phyloP scores from a whole-genome alignment of 1,140 invertebrate species.

The Drosophila ogumai region DNA sequence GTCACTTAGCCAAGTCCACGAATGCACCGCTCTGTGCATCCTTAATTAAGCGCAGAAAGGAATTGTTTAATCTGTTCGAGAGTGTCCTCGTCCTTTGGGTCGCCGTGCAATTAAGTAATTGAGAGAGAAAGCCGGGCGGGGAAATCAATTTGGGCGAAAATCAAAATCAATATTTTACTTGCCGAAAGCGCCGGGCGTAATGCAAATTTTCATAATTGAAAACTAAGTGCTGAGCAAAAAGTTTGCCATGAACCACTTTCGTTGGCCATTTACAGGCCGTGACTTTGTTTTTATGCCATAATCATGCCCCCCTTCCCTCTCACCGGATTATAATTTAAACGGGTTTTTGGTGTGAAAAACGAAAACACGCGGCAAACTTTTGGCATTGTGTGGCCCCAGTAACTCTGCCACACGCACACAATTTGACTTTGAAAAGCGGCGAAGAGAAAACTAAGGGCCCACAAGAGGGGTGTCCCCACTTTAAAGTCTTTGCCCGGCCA shows the following conservation, averaged over 20 bases:
- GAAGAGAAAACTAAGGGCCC: conserved; percentile 3
- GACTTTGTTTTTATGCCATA: conserved; percentile 37
- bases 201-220: conserved; percentile 81
- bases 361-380: conserved; percentile 74
- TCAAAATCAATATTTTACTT: conserved; percentile 78
- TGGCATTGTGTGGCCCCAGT: conserved; percentile 52
- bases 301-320: conserved; percentile 7
- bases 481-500: conserved; percentile 63
- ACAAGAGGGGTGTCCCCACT: conserved; percentile 5
- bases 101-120: conserved; percentile 73
- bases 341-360: conserved; percentile 70
- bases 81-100: conserved; percentile 37
- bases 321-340: conserved; percentile 62
- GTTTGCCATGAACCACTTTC: conserved; percentile 66
- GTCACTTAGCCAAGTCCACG: conserved; percentile 29
- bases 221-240: conserved; percentile 76
- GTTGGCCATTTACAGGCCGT: conserved; percentile 34
- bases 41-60: conserved; percentile 54
- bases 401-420: conserved; percentile 63
- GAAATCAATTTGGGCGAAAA: conserved; percentile 51
- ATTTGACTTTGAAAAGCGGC: conserved; percentile 61
- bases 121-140: conserved; percentile 39
- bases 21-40: conserved; percentile 38
- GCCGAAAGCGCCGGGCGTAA: conserved; percentile 59
- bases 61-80: conserved; percentile 71